Percentiles rank a stretch among this genome's conserved stretches.
These are phyloP conservation scores for Oryzias dopingdopingensis DNA, from an alignment of 2,797 vertebrate species.

Conservation along the genomic window DNA sequence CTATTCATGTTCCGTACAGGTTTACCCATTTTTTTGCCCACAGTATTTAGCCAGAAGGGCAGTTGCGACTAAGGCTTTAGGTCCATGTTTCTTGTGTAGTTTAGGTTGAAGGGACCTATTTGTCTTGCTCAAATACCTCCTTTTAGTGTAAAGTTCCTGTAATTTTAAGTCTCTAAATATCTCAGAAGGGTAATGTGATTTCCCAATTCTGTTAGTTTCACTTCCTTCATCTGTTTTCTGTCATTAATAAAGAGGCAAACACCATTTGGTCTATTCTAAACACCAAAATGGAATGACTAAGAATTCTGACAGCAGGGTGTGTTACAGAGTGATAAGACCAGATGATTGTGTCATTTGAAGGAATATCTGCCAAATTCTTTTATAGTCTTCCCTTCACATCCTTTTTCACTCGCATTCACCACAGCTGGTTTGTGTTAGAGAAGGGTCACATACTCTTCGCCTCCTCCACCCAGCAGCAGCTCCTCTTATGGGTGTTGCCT, in stretches of 20 bases:
- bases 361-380: constrained; percentile 52
- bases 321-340: constrained; percentile 47
- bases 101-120: constrained; percentile 57
- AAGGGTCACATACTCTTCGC: constrained; percentile 72
- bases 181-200: constrained; percentile 61
- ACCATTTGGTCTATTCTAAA: constrained; percentile 26
- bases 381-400: constrained; percentile 46
- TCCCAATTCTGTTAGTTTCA: constrained; percentile 36
- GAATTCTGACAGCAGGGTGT: constrained; percentile 44
- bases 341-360: constrained; percentile 60
- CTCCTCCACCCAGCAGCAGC: constrained; percentile 77
- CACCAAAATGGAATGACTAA: constrained; percentile 24
- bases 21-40: too few species aligned
- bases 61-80: constrained; percentile 15
- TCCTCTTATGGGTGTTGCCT: constrained; percentile 76
- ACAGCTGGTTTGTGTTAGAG: constrained; percentile 79
- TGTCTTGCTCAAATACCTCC: constrained; percentile 52
- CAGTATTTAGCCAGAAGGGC: constrained; percentile 2
- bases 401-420: constrained; percentile 41
- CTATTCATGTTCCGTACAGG: too few species aligned
- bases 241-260: constrained; percentile 15
- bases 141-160: constrained; percentile 40
- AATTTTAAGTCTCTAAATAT: constrained; percentile 25
- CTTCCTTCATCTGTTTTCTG: constrained; percentile 52
- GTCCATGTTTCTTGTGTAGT: constrained; percentile 20